A percentile compares a stretch with the other conserved stretches of the same genome.
Evolutionary conservation across 2,797 vertebrate species (phyloP).

Genomic region (Petrocephalus schoutedeni): DNA sequence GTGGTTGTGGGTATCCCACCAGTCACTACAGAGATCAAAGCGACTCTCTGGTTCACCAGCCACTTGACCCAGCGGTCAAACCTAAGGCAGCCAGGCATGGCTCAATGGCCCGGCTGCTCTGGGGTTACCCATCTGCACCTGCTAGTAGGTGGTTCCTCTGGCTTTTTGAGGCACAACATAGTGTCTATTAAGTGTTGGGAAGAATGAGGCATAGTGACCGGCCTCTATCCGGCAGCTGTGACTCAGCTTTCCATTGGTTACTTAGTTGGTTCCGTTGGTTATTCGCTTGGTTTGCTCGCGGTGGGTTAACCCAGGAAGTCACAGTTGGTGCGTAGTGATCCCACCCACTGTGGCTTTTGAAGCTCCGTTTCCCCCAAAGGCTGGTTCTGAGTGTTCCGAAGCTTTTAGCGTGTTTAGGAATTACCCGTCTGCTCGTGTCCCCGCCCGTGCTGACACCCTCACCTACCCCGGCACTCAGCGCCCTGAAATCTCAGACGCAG

Average conservation of each 20-base stretch:
- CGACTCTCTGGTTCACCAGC: background rate
- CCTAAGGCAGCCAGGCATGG: background rate
- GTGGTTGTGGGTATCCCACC: background rate
- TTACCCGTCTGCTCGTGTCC: background rate
- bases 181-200: background rate
- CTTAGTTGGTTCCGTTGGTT: background rate
- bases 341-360: background rate
- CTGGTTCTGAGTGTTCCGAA: background rate
- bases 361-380: background rate
- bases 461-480: background rate
- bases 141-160: background rate
- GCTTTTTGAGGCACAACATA: background rate
- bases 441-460: background rate
- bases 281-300: background rate
- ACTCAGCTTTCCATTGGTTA: slow-evolving; percentile 1
- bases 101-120: background rate
- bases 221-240: background rate
- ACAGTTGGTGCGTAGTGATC: background rate
- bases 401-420: background rate
- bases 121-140: background rate
- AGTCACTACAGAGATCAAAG: background rate
- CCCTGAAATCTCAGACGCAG: slow-evolving; percentile 42
- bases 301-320: background rate
- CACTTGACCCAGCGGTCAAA: background rate
- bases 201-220: background rate